Evolutionary conservation across 2,797 vertebrate species (phyloP), one percentile per base, ranked within the genome.

Genomic region (Lophius americanus): DNA sequence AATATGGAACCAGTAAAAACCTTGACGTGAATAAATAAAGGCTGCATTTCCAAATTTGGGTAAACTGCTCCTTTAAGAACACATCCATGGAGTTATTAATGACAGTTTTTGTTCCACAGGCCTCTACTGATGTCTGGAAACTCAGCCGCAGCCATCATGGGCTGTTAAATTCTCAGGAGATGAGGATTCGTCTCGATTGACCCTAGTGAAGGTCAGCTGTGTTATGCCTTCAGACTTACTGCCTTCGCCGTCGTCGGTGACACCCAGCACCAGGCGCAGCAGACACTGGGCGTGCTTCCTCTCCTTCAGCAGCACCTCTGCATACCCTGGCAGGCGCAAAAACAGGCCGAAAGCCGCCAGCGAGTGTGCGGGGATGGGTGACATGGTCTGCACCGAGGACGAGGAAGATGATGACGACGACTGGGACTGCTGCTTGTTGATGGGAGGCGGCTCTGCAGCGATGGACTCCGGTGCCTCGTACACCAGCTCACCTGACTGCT

Each of bases 251-350:
- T 99, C 98, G 63, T 99, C 98, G 2, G 97, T 99, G 84, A 99
- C 98, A 32, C 98, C 98, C 81, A 99, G 92, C 65, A 99, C 98
- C 85, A 99, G 93, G 65, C 98, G 94, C 79, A 99, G 96, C 78
- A 99, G 95, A 86, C 98, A 99, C 89, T 99, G 98, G 53, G 98
- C 98, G 42, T 99, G 98, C 86, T 99, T 99, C 85, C 98, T 94
- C 92, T 99, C 98, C 91, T 97, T 98, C 65, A 99, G 93, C 68
- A 99, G 94, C 81, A 99, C 98, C 91, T 99, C 98, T 9, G 98
- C 98, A 64, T 99, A 99, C 33, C 98, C 98, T 0, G 98, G 98
- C 82, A 99, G 94, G 64, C 98, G 95, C 73, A 99, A 95, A 88
- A 99, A 99, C 60, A 99, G 94, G 67, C 98, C 98, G 50, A 99